phyloP scores from a whole-genome alignment of 1,140 invertebrate genomes.

The Drosophila arizonae region DNA sequence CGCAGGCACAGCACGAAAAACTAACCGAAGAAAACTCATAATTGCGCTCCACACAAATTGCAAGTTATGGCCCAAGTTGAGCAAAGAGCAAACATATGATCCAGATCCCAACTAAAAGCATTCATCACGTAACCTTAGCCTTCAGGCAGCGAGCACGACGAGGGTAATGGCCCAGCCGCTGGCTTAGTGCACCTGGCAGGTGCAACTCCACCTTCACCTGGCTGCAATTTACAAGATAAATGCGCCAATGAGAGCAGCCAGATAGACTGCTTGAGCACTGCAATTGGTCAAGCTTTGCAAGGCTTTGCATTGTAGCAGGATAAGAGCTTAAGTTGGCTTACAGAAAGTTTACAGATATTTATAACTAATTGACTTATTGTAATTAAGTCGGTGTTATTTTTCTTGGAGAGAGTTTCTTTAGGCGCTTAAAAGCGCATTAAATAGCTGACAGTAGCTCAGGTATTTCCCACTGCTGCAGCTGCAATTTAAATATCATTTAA shows the following conservation, averaged over 20 bases:
- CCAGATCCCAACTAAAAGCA: conserved; percentile 51
- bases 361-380: too few relatives aligned
- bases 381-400: too few relatives aligned
- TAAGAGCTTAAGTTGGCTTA: too few relatives aligned
- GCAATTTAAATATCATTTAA: conserved; percentile 47
- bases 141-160: too few relatives aligned
- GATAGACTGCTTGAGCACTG: background rate
- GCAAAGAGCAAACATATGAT: conserved; percentile 32
- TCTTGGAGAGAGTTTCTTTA: too few relatives aligned
- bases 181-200: conserved; percentile 13
- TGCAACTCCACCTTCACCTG: conserved; percentile 29
- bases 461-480: conserved; percentile 4
- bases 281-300: too few relatives aligned
- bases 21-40: conserved; percentile 74
- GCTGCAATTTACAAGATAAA: conserved; percentile 46
- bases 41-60: conserved; percentile 76
- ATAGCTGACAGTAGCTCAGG: background rate
- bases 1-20: conserved; percentile 46
- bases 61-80: conserved; percentile 72
- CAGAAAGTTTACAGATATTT: too few relatives aligned
- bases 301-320: too few relatives aligned
- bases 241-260: conserved; percentile 40
- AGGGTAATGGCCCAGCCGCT: conserved; percentile 7
- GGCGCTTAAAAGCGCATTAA: background rate
- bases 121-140: conserved; percentile 63